phyloP scores from a whole-genome alignment of 92 coral and sea anemone species.

The Nematostella vectensis region DNA sequence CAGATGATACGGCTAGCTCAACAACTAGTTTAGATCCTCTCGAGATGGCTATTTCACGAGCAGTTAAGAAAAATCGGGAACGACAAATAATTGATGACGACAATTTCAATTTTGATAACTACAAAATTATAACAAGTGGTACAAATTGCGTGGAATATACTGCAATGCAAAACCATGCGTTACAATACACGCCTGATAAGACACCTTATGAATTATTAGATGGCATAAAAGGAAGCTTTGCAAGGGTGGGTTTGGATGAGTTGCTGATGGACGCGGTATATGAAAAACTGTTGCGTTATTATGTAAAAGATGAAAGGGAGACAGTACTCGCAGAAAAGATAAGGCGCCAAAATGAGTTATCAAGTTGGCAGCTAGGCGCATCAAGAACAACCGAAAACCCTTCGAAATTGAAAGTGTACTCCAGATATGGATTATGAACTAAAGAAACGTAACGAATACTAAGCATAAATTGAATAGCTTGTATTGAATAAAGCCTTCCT shows the following conservation, averaged over 20 bases:
- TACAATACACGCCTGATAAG: constrained; percentile 9
- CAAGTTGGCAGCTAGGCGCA: too few relatives aligned
- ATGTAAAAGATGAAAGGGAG: constrained; percentile 8
- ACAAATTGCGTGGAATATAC: neutral
- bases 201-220: constrained; percentile 20
- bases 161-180: neutral
- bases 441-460: too few relatives aligned
- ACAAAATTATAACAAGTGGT: neutral
- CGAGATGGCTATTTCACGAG: constrained; percentile 14
- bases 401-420: too few relatives aligned
- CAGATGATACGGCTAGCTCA: neutral
- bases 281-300: constrained; percentile 29
- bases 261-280: constrained; percentile 32
- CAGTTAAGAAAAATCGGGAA: neutral
- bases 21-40: constrained; percentile 3
- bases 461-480: too few relatives aligned
- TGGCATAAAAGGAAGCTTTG: constrained; percentile 32
- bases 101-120: neutral
- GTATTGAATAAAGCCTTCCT: too few relatives aligned
- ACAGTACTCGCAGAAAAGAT: neutral
- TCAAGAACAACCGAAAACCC: too few relatives aligned
- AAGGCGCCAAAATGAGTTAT: constrained; percentile 18
- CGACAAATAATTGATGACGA: neutral
- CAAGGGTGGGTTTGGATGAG: constrained; percentile 41
- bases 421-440: too few relatives aligned